Percentiles rank a stretch among this genome's conserved stretches.
These are phyloP conservation scores for Parotia lawesii DNA, from an alignment of 2,113 vertebrate genomes.

Conservation along the genomic window DNA sequence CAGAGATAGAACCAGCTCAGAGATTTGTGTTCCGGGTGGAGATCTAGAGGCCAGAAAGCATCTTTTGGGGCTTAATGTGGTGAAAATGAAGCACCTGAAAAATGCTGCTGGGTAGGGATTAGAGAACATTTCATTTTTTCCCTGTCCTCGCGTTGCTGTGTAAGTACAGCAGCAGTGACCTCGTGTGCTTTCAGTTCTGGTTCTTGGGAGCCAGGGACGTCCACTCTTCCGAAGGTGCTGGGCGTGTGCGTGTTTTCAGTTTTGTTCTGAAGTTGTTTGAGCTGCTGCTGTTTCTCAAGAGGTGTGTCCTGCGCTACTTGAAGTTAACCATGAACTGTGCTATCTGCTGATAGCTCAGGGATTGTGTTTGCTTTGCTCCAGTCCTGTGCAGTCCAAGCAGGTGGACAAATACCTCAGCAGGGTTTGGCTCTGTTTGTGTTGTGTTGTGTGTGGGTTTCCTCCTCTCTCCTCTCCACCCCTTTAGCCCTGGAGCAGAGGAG, in stretches of 20 bases:
- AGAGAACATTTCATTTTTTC: not conserved
- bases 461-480: not conserved
- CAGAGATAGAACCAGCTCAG: not conserved
- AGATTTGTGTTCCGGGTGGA: not conserved
- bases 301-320: constrained; percentile 28
- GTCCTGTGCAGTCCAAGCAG: constrained; percentile 40
- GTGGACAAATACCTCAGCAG: constrained; percentile 58
- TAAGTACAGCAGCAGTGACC: not conserved
- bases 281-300: constrained; percentile 26
- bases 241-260: not conserved
- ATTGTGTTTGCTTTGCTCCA: constrained; percentile 50
- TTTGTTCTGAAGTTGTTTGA: not conserved
- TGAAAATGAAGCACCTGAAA: not conserved
- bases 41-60: not conserved
- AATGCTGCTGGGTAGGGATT: not conserved
- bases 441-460: not conserved
- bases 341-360: constrained; percentile 38
- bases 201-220: not conserved
- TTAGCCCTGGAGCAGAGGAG: not conserved
- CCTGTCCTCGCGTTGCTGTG: not conserved
- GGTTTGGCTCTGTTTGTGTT: constrained; percentile 46
- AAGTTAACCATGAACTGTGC: constrained; percentile 51
- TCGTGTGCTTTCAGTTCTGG: not conserved
- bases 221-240: not conserved
- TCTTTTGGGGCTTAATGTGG: not conserved